phyloP scores from a whole-genome alignment of 30 jellyfish, hydroid and myxozoan species.

The Turritopsis dohrnii region DNA sequence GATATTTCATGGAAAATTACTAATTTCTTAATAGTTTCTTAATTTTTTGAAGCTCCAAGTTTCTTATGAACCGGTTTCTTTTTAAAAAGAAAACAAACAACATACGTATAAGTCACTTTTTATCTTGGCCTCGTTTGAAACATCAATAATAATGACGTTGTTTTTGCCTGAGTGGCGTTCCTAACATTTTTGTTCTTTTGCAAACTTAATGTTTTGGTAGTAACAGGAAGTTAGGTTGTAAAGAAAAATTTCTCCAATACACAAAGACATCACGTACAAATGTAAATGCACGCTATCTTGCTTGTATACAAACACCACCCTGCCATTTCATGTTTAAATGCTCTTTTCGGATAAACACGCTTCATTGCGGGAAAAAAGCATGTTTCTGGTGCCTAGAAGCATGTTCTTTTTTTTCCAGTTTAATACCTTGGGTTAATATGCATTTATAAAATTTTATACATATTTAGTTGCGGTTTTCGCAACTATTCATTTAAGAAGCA shows the following conservation, averaged over 20 bases:
- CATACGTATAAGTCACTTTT: too few relatives aligned
- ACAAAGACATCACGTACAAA: neutral
- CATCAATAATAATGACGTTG: too few relatives aligned
- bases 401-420: neutral
- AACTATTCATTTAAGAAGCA: neutral
- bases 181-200: neutral
- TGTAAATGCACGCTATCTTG: neutral
- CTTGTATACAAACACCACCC: neutral
- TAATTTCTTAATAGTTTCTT: too few relatives aligned
- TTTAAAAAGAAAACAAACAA: too few relatives aligned
- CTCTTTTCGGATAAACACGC: neutral
- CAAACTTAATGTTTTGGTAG: neutral
- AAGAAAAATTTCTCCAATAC: neutral
- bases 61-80: too few relatives aligned
- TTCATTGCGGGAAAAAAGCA: neutral
- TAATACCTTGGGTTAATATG: neutral
- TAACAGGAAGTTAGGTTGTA: neutral
- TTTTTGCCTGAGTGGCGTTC: too few relatives aligned
- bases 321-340: neutral
- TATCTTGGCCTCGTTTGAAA: too few relatives aligned
- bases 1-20: too few relatives aligned
- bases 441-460: neutral
- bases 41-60: too few relatives aligned
- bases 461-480: neutral
- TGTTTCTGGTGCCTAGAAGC: neutral